Base-by-base conservation (phyloP, 2,113 vertebrate species). In the Paedocypris sp. region DNA sequence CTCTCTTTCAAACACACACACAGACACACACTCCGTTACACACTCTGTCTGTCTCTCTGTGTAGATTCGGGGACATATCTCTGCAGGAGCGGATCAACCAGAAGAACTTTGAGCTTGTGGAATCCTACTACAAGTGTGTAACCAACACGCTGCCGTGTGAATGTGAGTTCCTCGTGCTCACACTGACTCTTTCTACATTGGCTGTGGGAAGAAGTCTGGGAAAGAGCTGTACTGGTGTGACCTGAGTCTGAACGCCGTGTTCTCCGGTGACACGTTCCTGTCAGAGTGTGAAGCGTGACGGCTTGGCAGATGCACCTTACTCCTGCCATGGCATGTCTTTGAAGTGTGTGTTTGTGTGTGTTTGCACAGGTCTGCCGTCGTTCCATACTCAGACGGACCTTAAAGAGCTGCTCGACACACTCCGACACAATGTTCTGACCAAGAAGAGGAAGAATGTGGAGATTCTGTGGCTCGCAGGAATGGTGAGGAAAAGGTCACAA, bases 391-490 rank as follows among this genome's bases (percentile, higher is more conserved):
- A 94, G 78, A 85, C 83, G 31, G 92, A 98, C 72, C 79, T 97
- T 70, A 96, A 95, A 77, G 91, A 91, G 64, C 82, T 98, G 75
- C 84, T 98, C 69, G 92, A 94, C 85, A 92, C 87, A 59, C 88
- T 98, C 57, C 90, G 92, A 60, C 92, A 97, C 87, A 98, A 91
- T 75, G 91, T 96, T 58, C 88, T 91, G 43, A 86, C 86, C 56
- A 97, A 93, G 85, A 97, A 94, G 77, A 91, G 90, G 63, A 98
- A 98, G 83, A 98, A 98, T 67, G 92, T 98, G 65, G 95, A 98
- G 81, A 93, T 97, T 75, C 83, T 98, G 70, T 97, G 93, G 92
- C 82, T 92, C 63, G 93, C 95, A 67, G 92, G 91, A 41, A 87
- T 80, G 73, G 95, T 98, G 79, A 89, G 85, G n/a, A n/a, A n/a